These are phyloP conservation scores for Gobionotothen gibberifrons DNA, from an alignment of 2,797 vertebrate species.

Conservation along the genomic window DNA sequence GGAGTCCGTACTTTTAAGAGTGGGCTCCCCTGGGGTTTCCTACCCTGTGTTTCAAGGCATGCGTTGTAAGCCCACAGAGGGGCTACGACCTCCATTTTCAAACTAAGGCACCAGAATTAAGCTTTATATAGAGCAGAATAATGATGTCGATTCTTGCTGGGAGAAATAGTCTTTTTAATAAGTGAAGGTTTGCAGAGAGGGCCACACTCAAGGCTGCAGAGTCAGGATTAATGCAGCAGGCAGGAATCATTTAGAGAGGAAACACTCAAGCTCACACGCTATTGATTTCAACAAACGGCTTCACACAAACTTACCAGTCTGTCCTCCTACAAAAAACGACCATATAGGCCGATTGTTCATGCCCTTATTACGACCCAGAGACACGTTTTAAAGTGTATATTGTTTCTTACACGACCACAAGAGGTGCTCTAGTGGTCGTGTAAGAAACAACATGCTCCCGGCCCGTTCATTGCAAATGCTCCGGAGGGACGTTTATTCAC, in stretches of 20 bases:
- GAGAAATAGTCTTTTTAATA: slow-evolving; percentile 45
- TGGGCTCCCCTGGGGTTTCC: slow-evolving; percentile 35
- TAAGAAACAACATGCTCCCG: too few species aligned
- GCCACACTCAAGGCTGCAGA: slow-evolving; percentile 38
- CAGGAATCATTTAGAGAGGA: slow-evolving; percentile 49
- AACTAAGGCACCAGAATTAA: slow-evolving; percentile 24
- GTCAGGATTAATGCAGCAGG: slow-evolving; percentile 37
- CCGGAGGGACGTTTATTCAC: too few species aligned
- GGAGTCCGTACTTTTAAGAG: slow-evolving; percentile 23
- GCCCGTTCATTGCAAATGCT: too few species aligned
- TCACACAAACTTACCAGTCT: neutral
- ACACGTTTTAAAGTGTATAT: too few species aligned
- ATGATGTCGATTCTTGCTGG: slow-evolving; percentile 35
- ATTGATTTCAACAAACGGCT: slow-evolving; percentile 33
- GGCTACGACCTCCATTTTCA: slow-evolving; percentile 43
- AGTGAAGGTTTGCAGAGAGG: slow-evolving; percentile 20
- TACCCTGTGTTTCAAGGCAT: slow-evolving; percentile 41
- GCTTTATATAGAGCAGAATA: slow-evolving; percentile 41
- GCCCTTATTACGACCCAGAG: too few species aligned
- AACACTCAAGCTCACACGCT: slow-evolving; percentile 41
- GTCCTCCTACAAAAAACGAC: too few species aligned
- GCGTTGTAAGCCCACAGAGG: slow-evolving; percentile 32
- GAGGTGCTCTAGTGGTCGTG: too few species aligned
- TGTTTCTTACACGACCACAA: too few species aligned
- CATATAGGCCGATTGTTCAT: too few species aligned